Conservation (phyloP, 2,113 vertebrate species). For the Clarias macrocephalus region DNA sequence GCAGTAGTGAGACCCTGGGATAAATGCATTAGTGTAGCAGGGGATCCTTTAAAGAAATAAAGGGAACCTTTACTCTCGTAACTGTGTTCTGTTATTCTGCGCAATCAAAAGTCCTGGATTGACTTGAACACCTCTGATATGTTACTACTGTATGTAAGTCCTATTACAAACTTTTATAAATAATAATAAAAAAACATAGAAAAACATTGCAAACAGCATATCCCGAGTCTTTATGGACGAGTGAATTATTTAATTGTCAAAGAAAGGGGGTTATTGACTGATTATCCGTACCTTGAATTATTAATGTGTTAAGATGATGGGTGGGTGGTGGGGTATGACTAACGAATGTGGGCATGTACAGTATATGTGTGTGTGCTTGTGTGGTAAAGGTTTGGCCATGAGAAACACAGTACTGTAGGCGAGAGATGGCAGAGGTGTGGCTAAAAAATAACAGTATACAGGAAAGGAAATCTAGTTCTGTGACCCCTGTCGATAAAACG, state of each 20-base stretch:
- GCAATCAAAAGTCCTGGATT: too few species aligned
- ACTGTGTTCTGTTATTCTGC: too few species aligned
- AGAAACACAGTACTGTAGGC: neutral
- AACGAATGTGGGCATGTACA: neutral
- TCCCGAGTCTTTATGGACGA: conserved; percentile 70
- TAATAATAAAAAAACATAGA: too few species aligned
- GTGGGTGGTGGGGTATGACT: conserved; percentile 25
- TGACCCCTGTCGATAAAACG: conserved; percentile 11
- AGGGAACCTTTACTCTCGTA: too few species aligned
- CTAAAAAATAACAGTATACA: neutral
- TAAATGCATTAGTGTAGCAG: too few species aligned
- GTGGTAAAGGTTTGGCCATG: conserved; percentile 13
- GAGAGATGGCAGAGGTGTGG: neutral
- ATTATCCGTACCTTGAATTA: conserved; percentile 89
- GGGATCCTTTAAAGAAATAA: too few species aligned
- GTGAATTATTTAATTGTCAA: conserved; percentile 94
- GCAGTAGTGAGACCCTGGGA: too few species aligned
- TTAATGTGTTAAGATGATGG: conserved; percentile 82
- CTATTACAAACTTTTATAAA: too few species aligned
- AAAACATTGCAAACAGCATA: too few species aligned
- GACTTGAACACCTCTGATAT: too few species aligned
- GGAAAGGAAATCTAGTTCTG: conserved; percentile 41
- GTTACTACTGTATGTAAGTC: too few species aligned
- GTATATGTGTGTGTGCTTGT: neutral
- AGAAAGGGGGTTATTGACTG: conserved; percentile 87